Percentiles rank a stretch among this genome's conserved stretches.
Conservation (phyloP, 1,140 invertebrate genomes). For the Gyrodactylus salaris region DNA sequence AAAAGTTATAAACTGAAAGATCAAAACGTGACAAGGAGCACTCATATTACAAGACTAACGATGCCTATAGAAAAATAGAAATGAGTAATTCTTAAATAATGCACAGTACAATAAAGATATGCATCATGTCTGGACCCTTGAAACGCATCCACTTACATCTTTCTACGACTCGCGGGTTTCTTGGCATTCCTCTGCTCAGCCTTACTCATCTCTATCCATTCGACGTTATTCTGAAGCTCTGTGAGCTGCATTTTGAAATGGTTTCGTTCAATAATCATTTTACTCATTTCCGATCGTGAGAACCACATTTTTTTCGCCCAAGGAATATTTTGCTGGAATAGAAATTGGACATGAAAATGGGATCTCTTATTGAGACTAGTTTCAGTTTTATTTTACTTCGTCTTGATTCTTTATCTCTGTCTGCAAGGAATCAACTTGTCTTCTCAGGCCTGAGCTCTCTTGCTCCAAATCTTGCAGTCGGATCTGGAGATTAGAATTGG, state of each 20-base stretch:
- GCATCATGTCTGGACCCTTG: no score
- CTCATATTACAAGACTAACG: no score
- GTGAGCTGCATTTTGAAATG: neutral
- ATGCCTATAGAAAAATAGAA: no score
- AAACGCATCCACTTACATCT: neutral
- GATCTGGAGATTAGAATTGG: neutral
- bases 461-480: neutral
- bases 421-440: neutral
- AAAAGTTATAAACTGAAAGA: no score
- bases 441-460: neutral
- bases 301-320: neutral
- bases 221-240: neutral
- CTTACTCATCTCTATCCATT: neutral
- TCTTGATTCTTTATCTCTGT: neutral
- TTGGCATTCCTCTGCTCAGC: neutral
- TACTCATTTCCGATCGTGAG: neutral
- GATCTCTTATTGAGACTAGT: neutral
- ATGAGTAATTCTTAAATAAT: no score
- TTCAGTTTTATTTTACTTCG: neutral
- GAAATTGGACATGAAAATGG: no score
- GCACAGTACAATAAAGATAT: no score
- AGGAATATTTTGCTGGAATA: neutral
- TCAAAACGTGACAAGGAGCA: no score
- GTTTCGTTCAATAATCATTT: neutral
- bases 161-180: neutral